A percentile compares a stretch with the other conserved stretches of the same genome.
Evolutionary conservation across 2,888 invertebrate species (phyloP).

Genomic region (Trilocha varians): DNA sequence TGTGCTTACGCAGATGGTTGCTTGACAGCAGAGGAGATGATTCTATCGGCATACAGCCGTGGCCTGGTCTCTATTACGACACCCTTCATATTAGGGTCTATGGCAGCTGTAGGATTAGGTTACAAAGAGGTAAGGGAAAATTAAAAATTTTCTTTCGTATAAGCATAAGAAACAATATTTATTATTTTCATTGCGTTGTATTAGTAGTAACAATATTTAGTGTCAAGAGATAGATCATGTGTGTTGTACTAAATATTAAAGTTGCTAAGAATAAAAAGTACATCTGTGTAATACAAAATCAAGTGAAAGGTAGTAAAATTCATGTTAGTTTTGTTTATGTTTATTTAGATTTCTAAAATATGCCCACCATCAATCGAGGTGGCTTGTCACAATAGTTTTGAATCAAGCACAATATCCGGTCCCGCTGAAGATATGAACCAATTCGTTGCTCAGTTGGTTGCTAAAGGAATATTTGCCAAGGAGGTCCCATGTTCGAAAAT

Average conservation of each 20-base stretch:
- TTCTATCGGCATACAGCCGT: no score
- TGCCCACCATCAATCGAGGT: constrained; percentile 81
- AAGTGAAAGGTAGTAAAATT: no score
- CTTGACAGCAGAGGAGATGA: constrained; percentile 91
- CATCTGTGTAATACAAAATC: no score
- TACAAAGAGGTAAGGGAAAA: constrained; percentile 67
- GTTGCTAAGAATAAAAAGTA: constrained; percentile 69
- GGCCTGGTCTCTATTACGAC: constrained; percentile 81
- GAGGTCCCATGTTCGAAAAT: constrained; percentile 81
- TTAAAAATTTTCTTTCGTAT: no score
- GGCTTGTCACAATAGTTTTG: constrained; percentile 86
- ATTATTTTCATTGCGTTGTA: no score
- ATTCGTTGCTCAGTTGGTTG: constrained; percentile 66
- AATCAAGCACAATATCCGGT: no score
- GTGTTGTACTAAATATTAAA: no score
- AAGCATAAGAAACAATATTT: no score
- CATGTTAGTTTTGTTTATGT: no score
- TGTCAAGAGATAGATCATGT: constrained; percentile 35
- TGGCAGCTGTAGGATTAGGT: constrained; percentile 89
- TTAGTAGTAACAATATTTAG: constrained; percentile 5
- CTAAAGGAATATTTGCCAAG: constrained; percentile 43
- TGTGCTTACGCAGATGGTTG: no score
- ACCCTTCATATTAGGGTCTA: constrained; percentile 80
- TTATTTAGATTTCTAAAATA: no score
- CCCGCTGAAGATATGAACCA: constrained; percentile 75